Evolutionary conservation across 2,888 invertebrate species (phyloP).

Genomic region (Synanthedon formicaeformis): DNA sequence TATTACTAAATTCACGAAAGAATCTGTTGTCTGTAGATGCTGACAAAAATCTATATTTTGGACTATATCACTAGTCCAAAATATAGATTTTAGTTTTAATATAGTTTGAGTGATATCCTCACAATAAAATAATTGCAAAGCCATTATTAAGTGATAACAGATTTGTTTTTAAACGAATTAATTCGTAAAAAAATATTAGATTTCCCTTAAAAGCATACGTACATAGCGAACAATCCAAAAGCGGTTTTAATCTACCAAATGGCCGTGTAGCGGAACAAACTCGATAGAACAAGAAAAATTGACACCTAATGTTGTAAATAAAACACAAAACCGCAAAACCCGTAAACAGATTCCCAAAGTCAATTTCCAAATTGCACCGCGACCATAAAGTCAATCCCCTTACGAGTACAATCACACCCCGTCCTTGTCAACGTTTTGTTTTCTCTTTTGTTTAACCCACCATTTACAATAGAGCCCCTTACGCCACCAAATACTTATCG

Average conservation of each 20-base stretch:
- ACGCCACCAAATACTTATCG: slow-evolving; percentile 1
- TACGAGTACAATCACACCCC: slow-evolving; percentile 62
- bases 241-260: slow-evolving; percentile 33
- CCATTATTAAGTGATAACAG: too few species aligned
- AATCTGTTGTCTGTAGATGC: too few species aligned
- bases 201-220: neutral
- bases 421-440: slow-evolving; percentile 68
- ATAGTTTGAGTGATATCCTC: too few species aligned
- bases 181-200: too few species aligned
- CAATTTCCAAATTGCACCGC: slow-evolving; percentile 65
- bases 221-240: neutral
- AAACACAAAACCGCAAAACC: slow-evolving; percentile 35
- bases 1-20: slow-evolving; percentile 3
- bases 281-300: slow-evolving; percentile 39
- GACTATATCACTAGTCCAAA: too few species aligned
- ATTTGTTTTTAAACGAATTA: too few species aligned
- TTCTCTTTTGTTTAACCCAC: slow-evolving; percentile 41
- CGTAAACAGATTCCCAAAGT: slow-evolving; percentile 62
- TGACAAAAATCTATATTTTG: too few species aligned
- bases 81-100: too few species aligned
- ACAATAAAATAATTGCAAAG: too few species aligned
- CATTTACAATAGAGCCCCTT: slow-evolving; percentile 28
- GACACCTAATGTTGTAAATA: slow-evolving; percentile 44
- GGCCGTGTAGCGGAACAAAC: slow-evolving; percentile 23
- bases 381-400: slow-evolving; percentile 65